Base-by-base conservation (phyloP, 2,888 invertebrate species). In the Netelia melanura region DNA sequence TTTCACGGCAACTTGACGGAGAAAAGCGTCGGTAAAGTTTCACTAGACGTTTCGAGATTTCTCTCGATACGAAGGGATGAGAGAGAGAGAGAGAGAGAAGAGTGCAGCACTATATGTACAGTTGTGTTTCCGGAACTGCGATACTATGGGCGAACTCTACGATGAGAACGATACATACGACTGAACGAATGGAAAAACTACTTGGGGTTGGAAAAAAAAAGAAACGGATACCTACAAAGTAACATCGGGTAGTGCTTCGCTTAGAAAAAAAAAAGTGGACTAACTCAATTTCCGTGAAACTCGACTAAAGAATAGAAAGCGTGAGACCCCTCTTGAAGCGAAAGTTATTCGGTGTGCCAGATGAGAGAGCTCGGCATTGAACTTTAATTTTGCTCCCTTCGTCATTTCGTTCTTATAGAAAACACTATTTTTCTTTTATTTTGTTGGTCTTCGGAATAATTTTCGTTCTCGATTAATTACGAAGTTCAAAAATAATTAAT, bases 11-110 rank as follows among this genome's bases (percentile, higher is more conserved):
- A 87, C 87, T 87, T 90, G 89, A 89, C 88, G 86, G 87, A 70
- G 88, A 89, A 88, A 89, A 91, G 89, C 87, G 88, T 86, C 89
- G 89, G 79, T 86, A 88, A 92, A 92, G 89, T 91, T 92, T 91
- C 89, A 8, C 14, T 87, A 90, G 90, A 89, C 89, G 89, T 91
- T 90, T 90, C 89, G 88, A 90, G 92, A 91, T 91, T 90, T 81
- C 76, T 71, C 70, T 70, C 75, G 72, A 77, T 77, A 67, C 75
- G 81, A 61, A 23, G 52, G 48, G 62, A 6, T 58, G 21, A 56
- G 70, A 25, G 38, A 38, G 38, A 38, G 38, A 38, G 38, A 38
- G 38, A 38, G 38, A 38, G 38, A 38, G 38, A 38, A 25, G 30
- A 30, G 52, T 11, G 17, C 58, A 17, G 23, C 9, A 17, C 56